Percentiles rank a stretch among this genome's conserved stretches.
phyloP scores from a whole-genome alignment of 2,888 invertebrate genomes.

The Polyommatus iphigenia region DNA sequence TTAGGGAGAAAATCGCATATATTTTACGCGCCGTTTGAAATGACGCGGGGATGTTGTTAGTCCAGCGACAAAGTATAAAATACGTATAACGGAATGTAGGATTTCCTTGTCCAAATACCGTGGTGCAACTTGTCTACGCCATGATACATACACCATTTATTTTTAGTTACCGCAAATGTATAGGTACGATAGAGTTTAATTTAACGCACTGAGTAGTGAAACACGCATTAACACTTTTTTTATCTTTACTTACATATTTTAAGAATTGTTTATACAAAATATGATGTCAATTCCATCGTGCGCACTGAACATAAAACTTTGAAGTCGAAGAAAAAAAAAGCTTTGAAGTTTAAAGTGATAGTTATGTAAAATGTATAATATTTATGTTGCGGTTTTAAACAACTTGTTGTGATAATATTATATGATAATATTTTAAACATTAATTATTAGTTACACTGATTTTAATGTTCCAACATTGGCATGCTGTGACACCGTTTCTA shows the following conservation, averaged over 20 bases:
- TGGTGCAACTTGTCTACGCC: slow-evolving; percentile 37
- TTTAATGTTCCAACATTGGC: neutral
- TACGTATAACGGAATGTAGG: slow-evolving; percentile 53
- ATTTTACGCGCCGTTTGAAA: slow-evolving; percentile 41
- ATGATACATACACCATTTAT: neutral
- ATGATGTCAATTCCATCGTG: no score
- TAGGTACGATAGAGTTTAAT: neutral
- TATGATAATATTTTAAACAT: no score
- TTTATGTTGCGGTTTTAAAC: no score
- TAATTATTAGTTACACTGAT: no score
- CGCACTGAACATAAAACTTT: no score
- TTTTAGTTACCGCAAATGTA: neutral
- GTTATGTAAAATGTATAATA: no score
- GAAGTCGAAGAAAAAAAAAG: no score
- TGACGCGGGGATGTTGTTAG: slow-evolving; percentile 52
- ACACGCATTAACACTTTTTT: neutral
- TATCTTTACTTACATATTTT: no score
- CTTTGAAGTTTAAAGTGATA: no score
- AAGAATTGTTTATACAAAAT: no score
- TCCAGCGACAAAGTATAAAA: slow-evolving; percentile 49
- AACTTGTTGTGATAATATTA: no score
- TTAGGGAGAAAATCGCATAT: slow-evolving; percentile 40
- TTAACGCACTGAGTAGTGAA: neutral
- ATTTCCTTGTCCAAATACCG: slow-evolving; percentile 48
- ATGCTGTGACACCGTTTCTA: neutral